Evolutionary conservation across 2,888 invertebrate species (phyloP).

Genomic region (Caradrina kadenii): DNA sequence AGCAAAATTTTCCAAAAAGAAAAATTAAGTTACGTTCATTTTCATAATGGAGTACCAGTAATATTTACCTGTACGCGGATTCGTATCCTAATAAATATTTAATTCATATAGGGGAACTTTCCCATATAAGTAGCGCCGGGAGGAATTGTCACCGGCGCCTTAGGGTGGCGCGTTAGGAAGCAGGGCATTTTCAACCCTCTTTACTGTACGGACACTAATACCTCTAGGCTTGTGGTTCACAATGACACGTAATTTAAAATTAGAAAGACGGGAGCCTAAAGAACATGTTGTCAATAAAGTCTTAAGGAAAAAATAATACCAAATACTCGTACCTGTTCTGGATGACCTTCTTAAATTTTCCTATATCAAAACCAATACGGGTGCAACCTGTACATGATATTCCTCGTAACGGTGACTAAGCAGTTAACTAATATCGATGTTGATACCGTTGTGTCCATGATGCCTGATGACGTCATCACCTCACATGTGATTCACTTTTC

Average conservation of each 20-base stretch:
- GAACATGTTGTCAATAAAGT: background rate
- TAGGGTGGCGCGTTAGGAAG: background rate
- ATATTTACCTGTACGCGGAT: background rate
- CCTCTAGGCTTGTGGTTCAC: no score
- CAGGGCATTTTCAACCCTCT: background rate
- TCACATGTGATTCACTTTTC: constrained; percentile 52
- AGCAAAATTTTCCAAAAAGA: no score
- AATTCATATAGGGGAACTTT: background rate
- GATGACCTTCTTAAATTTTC: constrained; percentile 30
- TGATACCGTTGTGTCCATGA: constrained; percentile 51
- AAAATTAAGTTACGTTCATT: background rate
- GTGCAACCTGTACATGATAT: constrained; percentile 28
- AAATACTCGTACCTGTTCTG: background rate
- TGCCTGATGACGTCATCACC: constrained; percentile 54
- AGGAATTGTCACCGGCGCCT: background rate
- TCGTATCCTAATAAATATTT: background rate
- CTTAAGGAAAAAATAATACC: background rate
- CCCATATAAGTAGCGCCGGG: background rate
- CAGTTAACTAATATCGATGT: constrained; percentile 52
- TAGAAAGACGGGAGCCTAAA: background rate
- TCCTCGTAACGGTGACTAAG: constrained; percentile 58
- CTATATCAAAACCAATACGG: constrained; percentile 17
- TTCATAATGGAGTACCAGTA: background rate
- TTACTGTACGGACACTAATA: background rate
- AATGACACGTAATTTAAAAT: no score